Evolutionary conservation across 2,113 vertebrate genomes (phyloP), one percentile per base, ranked within the genome.

Genomic region (Cygnus atratus): DNA sequence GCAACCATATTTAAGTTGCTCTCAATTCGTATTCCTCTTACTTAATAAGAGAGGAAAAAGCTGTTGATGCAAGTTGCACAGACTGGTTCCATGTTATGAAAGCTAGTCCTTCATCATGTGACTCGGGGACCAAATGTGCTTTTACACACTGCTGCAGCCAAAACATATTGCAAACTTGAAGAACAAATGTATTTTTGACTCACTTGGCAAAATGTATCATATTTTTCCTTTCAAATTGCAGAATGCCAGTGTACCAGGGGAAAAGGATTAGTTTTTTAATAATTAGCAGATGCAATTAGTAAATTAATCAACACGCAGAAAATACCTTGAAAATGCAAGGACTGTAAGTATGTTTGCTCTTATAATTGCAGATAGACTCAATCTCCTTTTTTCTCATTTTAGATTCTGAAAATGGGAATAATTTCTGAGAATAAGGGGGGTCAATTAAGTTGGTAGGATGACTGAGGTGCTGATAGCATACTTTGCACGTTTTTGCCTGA

Each of bases 181-280:
- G 95, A 88, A 85, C 52, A 87, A 65, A 61, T 83, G 97, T 96
- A 98, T 92, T 96, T 95, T 91, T 97, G 63, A 97, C 87, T 96
- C 87, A 71, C 66, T 95, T 96, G 94, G 59, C 89, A 92, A 90
- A 87, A 84, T 11, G 65, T 85, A 33, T 58, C 10, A 4, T 46
- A 9, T 59, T 74, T 72, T 55, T 41, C 26, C 25, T 54, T 92
- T 93, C 55, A 35, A 95, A 55, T 7, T 91, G 63, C 52, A 75
- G 92, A 84, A 92, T 52, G 80, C 31, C 21, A 58, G 52, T 48
- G 55, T 72, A 79, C 39, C 24, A 21, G 65, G 25, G 24, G 13
- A 29, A 28, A 46, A 44, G 18, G 39, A 54, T 54, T 84, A 11
- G 3, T 5, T 90, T 46, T 80, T 33, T 3, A 89, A 33, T 54